Conservation (phyloP, 2,113 vertebrate genomes). For the Mesembrinibis cayennensis region DNA sequence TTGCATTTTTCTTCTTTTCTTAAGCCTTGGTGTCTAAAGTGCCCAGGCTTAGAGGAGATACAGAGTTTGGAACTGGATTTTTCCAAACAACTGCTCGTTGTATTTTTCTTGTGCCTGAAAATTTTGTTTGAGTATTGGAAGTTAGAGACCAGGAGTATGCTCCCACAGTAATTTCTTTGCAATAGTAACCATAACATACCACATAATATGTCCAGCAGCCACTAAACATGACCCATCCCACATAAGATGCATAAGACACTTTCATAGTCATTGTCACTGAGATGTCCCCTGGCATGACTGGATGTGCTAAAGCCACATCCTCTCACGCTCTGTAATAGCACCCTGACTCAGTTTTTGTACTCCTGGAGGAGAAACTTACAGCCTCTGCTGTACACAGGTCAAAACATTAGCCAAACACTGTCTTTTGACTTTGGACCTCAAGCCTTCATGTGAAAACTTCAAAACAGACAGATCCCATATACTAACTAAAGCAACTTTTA, state of each 20-base stretch:
- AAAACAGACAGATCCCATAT: background rate
- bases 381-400: background rate
- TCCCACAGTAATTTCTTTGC: background rate
- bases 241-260: background rate
- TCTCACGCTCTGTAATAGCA: background rate
- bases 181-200: background rate
- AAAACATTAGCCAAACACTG: background rate
- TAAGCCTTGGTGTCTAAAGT: background rate
- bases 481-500: background rate
- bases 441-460: background rate
- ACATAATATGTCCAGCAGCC: background rate
- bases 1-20: background rate
- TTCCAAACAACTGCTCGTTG: background rate
- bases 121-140: background rate
- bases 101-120: background rate
- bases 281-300: background rate
- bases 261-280: background rate
- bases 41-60: background rate
- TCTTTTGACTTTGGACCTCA: background rate
- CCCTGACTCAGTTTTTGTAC: rapidly evolving
- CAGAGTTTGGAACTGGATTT: background rate
- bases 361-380: background rate
- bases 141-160: background rate
- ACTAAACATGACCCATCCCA: background rate
- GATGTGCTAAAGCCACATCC: background rate